Evolutionary conservation across 2,113 vertebrate genomes (phyloP).

Genomic region (Ailurus styani): DNA sequence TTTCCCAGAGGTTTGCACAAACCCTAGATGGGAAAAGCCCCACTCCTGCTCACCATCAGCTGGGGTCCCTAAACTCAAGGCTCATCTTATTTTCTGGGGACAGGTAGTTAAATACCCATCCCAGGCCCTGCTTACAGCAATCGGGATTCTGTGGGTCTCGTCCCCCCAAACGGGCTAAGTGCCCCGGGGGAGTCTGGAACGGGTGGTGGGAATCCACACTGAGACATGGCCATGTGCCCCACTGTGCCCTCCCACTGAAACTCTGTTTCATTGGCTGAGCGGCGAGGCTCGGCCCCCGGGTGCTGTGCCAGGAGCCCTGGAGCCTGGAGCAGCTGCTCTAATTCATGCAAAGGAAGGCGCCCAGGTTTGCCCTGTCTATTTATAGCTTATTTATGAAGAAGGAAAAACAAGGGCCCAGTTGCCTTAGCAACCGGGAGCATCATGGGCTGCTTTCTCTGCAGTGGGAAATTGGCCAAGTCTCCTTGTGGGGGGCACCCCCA

Average conservation of each 20-base stretch:
- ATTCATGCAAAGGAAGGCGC: slow-evolving; percentile 71
- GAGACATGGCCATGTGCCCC: background rate
- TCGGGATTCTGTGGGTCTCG: background rate
- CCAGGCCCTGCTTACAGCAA: background rate
- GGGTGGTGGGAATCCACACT: background rate
- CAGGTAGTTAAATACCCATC: background rate
- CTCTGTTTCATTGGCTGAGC: background rate
- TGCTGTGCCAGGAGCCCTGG: background rate
- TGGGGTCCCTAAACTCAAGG: background rate
- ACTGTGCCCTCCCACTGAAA: background rate
- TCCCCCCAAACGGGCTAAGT: background rate
- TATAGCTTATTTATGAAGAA: slow-evolving; percentile 75
- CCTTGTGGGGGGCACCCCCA: background rate
- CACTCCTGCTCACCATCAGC: background rate
- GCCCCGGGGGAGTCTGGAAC: background rate
- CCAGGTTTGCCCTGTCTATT: slow-evolving; percentile 68
- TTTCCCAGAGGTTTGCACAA: background rate
- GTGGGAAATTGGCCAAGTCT: slow-evolving; percentile 62
- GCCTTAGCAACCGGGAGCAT: slow-evolving; percentile 67
- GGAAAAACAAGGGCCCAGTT: slow-evolving; percentile 68
- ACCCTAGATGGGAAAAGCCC: background rate
- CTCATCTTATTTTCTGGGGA: background rate
- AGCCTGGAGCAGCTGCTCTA: slow-evolving; percentile 64
- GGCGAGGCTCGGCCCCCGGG: background rate
- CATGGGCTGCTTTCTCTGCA: slow-evolving; percentile 43